Evolutionary conservation across 2,113 vertebrate species (phyloP).

Genomic region (Puffinus mauretanicus): DNA sequence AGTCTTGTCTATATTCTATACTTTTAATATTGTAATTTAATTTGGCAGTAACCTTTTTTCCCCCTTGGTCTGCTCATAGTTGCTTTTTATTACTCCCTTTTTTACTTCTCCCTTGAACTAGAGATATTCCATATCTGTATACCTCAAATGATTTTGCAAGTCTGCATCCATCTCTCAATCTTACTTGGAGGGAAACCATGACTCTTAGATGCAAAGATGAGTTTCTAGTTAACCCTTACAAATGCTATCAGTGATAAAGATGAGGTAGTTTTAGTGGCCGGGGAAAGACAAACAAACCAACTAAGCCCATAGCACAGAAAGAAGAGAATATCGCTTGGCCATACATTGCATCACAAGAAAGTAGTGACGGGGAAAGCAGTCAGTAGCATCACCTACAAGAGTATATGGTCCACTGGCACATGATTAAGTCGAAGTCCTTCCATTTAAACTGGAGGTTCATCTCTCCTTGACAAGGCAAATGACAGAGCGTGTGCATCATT

Average conservation of each 20-base stretch:
- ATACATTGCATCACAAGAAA: neutral
- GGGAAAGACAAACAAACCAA: neutral
- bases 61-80: neutral
- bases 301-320: neutral
- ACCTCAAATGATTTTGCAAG: neutral
- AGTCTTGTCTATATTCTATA: neutral
- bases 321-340: neutral
- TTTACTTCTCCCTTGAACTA: neutral
- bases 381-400: neutral
- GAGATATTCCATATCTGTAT: neutral
- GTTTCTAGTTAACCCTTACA: neutral
- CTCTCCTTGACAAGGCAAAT: neutral
- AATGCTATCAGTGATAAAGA: neutral
- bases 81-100: neutral
- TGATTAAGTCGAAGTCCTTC: neutral
- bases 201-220: neutral
- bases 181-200: neutral
- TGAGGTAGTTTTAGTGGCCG: neutral
- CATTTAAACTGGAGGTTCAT: neutral
- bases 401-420: neutral
- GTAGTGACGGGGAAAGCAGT: neutral
- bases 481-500: neutral
- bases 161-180: neutral
- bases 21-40: neutral
- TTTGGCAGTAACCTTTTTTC: neutral